Evolutionary conservation across 2,797 vertebrate species (phyloP), one percentile per base, ranked within the genome.

Genomic region (Tokudaia tokunoshimensis): DNA sequence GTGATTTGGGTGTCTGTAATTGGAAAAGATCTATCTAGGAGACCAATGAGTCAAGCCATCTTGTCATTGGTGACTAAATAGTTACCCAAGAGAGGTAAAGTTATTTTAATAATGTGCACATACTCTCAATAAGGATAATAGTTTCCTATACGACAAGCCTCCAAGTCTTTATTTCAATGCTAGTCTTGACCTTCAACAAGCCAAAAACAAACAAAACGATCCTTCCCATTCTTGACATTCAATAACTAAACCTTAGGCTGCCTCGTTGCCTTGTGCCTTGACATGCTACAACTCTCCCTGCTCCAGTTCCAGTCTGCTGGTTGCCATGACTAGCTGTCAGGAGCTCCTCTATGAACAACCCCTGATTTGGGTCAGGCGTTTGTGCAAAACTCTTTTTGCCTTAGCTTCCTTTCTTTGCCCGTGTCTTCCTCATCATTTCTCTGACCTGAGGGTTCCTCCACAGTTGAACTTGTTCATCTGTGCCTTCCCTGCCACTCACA

Each of bases 11-110:
- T 10, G 6, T 37, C 59, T 75, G 1, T 8, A 17, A 34, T 22
- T 15, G 57, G 11, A 78, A 50, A 87, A 61, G 87, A 34, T 31
- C 82, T 44, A 29, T 84, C 34, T 14, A 8, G n/a, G 17, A 57
- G 7, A 14, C 4, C 7, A 0, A 3, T 5, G 8, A n/a, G 0
- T 7, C 8, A 29, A 0, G 6, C 47, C 19, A 31, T 5, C 26
- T 85, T 78, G 76, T 14, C 20, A 74, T 61, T 8, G 61, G 22
- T 79, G 22, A 94, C 47, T 20, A 61, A 79, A 84, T 50, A n/a
- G 37, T 67, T 90, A 41, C 29, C 37, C 20, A 17, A 34, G 44
- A 75, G 72, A 92, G 59, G 11, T 14, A 13, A 52, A 52, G 52
- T 11, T 24, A 52, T 82, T 34, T 31, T 0, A 89, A 59, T 90